These are phyloP conservation scores for Phocides pigmalion DNA, from an alignment of 1,140 invertebrate species.

Conservation along the genomic window DNA sequence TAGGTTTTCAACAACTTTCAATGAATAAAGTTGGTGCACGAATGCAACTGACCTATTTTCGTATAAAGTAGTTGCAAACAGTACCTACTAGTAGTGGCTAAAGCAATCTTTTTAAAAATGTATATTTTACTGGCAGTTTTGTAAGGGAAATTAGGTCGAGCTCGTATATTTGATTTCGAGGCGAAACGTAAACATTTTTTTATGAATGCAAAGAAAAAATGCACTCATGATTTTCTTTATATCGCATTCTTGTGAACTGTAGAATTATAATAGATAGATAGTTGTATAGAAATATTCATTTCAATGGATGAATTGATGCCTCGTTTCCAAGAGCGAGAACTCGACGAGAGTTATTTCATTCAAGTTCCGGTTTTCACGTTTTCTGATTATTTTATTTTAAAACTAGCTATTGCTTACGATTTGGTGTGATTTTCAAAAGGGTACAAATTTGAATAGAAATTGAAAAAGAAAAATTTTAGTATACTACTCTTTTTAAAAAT, in stretches of 20 bases:
- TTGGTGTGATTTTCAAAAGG: too few relatives aligned
- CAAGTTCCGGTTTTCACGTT: conserved; percentile 6
- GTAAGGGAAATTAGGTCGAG: conserved; percentile 15
- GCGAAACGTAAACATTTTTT: conserved; percentile 11
- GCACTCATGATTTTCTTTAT: conserved; percentile 9
- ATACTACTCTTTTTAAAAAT: too few relatives aligned
- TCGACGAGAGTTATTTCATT: conserved; percentile 15
- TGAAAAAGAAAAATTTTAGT: too few relatives aligned
- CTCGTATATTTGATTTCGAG: conserved; percentile 18
- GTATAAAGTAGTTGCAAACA: conserved; percentile 10
- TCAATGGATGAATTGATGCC: conserved; percentile 15
- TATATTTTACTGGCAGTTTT: conserved; percentile 16
- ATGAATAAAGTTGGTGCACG: conserved; percentile 27
- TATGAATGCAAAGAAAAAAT: conserved; percentile 4
- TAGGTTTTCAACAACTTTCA: conserved; percentile 30
- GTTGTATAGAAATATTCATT: background rate
- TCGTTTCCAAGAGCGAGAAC: background rate
- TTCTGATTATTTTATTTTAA: conserved; percentile 11
- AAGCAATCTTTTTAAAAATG: conserved; percentile 16
- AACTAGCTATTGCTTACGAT: too few relatives aligned
- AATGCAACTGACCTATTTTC: conserved; percentile 32
- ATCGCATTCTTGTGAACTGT: background rate
- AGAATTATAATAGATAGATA: background rate
- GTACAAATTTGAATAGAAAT: too few relatives aligned
- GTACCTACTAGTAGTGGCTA: background rate